Percentiles rank a stretch among this genome's conserved stretches.
Conservation (phyloP, 2,113 vertebrate genomes). For the Heliornis fulica region DNA sequence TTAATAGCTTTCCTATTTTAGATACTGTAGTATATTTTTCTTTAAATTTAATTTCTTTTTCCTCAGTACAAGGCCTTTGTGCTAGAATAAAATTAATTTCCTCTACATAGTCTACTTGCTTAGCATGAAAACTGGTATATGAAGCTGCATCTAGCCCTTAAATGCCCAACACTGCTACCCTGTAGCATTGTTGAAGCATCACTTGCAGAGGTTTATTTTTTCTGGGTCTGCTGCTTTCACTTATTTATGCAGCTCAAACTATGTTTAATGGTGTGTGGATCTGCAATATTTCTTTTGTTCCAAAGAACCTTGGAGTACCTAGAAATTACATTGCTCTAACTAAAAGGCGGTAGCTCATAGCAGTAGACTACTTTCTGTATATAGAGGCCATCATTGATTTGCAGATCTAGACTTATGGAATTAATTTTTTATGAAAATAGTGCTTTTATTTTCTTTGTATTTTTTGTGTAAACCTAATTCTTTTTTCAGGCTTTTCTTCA, state of each 20-base stretch:
- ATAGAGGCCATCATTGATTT: background rate
- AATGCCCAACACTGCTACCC: background rate
- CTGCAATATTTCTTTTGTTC: background rate
- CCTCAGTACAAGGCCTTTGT: background rate
- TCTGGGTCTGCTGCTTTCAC: background rate
- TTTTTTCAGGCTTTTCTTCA: background rate
- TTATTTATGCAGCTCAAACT: background rate
- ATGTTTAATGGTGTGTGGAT: background rate
- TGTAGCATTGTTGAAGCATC: background rate
- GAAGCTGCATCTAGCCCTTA: background rate
- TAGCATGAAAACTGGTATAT: fast-evolving
- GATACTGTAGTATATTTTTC: background rate
- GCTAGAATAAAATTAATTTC: background rate
- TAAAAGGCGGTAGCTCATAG: background rate
- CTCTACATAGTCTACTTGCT: background rate
- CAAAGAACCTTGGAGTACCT: background rate
- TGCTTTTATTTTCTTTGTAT: background rate
- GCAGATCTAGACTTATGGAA: background rate
- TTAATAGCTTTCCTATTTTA: background rate
- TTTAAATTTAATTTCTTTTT: background rate
- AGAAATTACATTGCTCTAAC: background rate
- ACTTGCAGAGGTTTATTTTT: background rate
- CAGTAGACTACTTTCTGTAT: background rate
- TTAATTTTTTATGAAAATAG: background rate
- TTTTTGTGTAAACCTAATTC: background rate